Evolutionary conservation across 2,888 invertebrate species (phyloP).

Genomic region (Polia nebulosa): DNA sequence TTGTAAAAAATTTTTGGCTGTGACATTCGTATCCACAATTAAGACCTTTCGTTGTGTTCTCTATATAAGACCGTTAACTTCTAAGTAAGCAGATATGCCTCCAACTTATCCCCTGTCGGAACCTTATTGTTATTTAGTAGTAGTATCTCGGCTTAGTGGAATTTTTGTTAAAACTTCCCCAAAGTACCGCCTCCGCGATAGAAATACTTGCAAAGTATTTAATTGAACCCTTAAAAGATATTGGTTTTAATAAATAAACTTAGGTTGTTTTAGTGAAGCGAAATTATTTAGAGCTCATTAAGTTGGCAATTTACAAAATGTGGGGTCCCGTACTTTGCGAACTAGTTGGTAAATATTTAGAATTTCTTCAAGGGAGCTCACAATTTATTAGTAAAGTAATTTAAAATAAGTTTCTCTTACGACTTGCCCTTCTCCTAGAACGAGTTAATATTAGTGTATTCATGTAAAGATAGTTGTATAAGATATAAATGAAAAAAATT

Average conservation of each 20-base stretch:
- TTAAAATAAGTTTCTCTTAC: constrained; percentile 34
- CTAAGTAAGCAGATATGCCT: constrained; percentile 64
- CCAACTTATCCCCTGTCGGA: constrained; percentile 61
- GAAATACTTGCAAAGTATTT: constrained; percentile 58
- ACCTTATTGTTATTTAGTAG: constrained; percentile 47
- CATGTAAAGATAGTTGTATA: neutral
- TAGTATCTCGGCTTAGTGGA: constrained; percentile 52
- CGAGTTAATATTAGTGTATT: neutral
- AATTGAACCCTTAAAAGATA: constrained; percentile 50
- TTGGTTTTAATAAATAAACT: constrained; percentile 65
- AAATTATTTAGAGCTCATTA: constrained; percentile 60
- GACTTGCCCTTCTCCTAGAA: too few species aligned
- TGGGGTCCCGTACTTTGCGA: constrained; percentile 40
- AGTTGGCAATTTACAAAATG: constrained; percentile 49
- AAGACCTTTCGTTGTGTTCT: constrained; percentile 39
- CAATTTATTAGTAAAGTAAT: constrained; percentile 23
- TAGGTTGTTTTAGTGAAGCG: constrained; percentile 45
- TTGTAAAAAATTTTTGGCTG: constrained; percentile 18
- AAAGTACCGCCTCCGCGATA: constrained; percentile 36
- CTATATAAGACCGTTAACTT: constrained; percentile 50
- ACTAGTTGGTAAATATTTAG: constrained; percentile 55
- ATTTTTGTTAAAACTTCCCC: constrained; percentile 61
- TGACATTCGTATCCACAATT: constrained; percentile 40
- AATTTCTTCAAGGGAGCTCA: constrained; percentile 49
- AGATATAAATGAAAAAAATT: neutral